Percentiles rank a stretch among this genome's conserved stretches.
phyloP scores from a whole-genome alignment of 2,888 invertebrate genomes.

The Trichopria drosophilae region DNA sequence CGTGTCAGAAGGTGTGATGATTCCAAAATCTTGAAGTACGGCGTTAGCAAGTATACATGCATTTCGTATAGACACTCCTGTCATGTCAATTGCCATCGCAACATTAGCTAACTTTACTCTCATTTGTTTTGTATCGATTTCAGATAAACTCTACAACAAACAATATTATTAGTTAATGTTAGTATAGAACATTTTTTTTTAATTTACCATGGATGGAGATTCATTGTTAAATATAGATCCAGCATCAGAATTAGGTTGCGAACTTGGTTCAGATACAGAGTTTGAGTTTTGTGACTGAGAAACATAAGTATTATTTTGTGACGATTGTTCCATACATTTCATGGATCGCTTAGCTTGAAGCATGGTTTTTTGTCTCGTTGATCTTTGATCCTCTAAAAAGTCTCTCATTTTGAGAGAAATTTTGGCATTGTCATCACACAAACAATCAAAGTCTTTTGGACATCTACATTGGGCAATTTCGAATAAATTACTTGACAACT shows the following conservation, averaged over 20 bases:
- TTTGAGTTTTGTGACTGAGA: too few species aligned
- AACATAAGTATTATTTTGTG: too few species aligned
- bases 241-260: too few species aligned
- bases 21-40: slow-evolving; percentile 30
- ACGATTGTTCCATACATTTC: too few species aligned
- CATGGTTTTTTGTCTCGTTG: slow-evolving; percentile 7
- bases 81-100: slow-evolving; percentile 9
- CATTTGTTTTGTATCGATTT: slow-evolving; percentile 7
- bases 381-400: slow-evolving; percentile 14
- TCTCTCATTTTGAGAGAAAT: slow-evolving; percentile 8
- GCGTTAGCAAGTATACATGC: slow-evolving; percentile 34
- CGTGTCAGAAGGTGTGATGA: slow-evolving; percentile 32
- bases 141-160: too few species aligned
- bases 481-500: too few species aligned
- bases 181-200: too few species aligned
- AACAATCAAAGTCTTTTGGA: slow-evolving; percentile 1
- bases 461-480: slow-evolving; percentile 20
- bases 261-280: too few species aligned
- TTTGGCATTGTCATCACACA: slow-evolving; percentile 4
- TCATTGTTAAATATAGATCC: too few species aligned
- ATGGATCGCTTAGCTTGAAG: slow-evolving; percentile 8
- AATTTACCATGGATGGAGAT: too few species aligned
- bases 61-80: slow-evolving; percentile 11
- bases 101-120: slow-evolving; percentile 9
- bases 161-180: too few species aligned